Evolutionary conservation across 1,140 invertebrate species (phyloP).

Genomic region (Andricus grossulariae): DNA sequence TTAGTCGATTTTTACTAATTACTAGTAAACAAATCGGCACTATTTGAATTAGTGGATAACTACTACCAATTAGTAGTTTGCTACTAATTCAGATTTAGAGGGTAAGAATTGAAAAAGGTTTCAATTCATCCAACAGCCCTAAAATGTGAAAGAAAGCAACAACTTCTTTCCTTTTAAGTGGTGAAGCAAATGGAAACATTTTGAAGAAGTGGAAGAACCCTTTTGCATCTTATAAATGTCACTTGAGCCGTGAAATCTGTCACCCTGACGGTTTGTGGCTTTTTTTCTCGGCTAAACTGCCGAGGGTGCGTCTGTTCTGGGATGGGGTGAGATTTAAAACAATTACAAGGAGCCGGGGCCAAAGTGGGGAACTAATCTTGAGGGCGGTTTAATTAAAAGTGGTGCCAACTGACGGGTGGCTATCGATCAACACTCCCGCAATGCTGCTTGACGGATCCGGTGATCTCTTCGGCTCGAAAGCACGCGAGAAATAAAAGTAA

Average conservation of each 20-base stretch:
- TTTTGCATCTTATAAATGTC: constrained; percentile 66
- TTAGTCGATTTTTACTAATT: no score
- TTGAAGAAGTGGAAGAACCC: background rate
- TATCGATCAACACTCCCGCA: constrained; percentile 72
- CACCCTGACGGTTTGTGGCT: constrained; percentile 67
- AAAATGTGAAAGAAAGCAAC: background rate
- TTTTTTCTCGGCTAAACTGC: constrained; percentile 62
- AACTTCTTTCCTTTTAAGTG: constrained; percentile 14
- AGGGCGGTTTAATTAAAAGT: constrained; percentile 76
- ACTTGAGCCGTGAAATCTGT: constrained; percentile 66
- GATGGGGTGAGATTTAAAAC: constrained; percentile 72
- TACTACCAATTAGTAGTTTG: no score
- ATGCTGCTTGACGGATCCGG: constrained; percentile 55
- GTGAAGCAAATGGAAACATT: background rate
- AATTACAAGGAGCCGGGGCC: constrained; percentile 68
- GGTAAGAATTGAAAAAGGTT: background rate
- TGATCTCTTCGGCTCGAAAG: background rate
- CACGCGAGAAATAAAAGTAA: constrained; percentile 2
- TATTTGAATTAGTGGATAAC: no score
- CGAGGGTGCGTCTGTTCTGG: constrained; percentile 53
- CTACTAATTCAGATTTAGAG: no score
- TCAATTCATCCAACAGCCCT: no score
- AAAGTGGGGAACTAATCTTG: constrained; percentile 70
- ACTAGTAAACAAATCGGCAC: no score
- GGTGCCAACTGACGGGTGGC: constrained; percentile 75